These are phyloP conservation scores for Idaea straminata DNA, from an alignment of 2,888 invertebrate species.

Conservation along the genomic window DNA sequence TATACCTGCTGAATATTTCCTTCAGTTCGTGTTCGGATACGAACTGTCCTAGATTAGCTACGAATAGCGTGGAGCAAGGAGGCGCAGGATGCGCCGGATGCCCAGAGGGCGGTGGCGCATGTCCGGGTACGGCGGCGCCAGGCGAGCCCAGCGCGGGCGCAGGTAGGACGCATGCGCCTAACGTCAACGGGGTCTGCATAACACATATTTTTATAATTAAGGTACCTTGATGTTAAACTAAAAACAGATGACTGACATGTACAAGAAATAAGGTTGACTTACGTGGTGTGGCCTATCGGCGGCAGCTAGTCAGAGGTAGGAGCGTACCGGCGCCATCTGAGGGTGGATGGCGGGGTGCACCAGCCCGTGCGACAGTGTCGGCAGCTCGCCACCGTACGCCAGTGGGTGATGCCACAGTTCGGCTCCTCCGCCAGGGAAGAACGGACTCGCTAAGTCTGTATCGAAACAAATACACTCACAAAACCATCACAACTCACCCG, in stretches of 20 bases:
- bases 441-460: constrained; percentile 96
- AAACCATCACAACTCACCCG: constrained; percentile 15
- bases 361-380: constrained; percentile 92
- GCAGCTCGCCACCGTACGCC: constrained; percentile 89
- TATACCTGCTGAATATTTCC: constrained; percentile 97
- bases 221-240: background rate
- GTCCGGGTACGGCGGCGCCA: constrained; percentile 87
- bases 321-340: constrained; percentile 96
- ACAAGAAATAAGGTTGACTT: constrained; percentile 48
- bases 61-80: constrained; percentile 98
- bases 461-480: constrained; percentile 39
- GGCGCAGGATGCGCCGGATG: constrained; percentile 86
- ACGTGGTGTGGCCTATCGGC: constrained; percentile 88
- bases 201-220: constrained; percentile 8
- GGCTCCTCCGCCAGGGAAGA: constrained; percentile 93
- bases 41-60: constrained; percentile 98
- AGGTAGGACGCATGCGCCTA: constrained; percentile 91
- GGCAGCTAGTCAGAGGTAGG: constrained; percentile 98
- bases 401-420: constrained; percentile 97
- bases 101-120: constrained; percentile 81
- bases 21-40: constrained; percentile 99
- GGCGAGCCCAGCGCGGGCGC: constrained; percentile 96
- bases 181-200: constrained; percentile 73
- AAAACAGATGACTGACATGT: background rate
- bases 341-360: constrained; percentile 98